Evolutionary conservation across 2,888 invertebrate species (phyloP), one percentile per base, ranked within the genome.

Genomic region (Strigamia transsilvanica): DNA sequence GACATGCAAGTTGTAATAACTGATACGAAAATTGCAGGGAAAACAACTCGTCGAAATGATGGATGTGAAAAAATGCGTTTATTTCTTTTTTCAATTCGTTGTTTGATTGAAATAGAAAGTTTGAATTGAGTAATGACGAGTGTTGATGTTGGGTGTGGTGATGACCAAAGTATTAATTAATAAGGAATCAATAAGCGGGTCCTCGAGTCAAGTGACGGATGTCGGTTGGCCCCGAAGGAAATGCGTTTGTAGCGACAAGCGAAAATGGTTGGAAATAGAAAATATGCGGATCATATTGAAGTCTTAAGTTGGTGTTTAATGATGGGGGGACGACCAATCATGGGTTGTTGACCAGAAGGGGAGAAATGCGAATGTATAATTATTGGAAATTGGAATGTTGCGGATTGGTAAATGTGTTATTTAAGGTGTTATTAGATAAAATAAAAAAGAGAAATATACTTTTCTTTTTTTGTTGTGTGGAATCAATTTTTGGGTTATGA

Each of bases 291-390:
- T 46, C 46, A n/a, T 38, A 46, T 13, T 46, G 46, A 46, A 46
- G 46, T n/a, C 46, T 46, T 46, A 46, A 46, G 46, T 46, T 46
- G 13, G 5, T 4, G 12, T 1, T 46, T 13, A n/a, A n/a, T 46
- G 46, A n/a, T 46, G 15, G 46, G 46, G 46, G 46, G 15, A 46
- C 46, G 1, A 15, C 46, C 13, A 66, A 18, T 23, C 38, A 12
- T 18, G 61, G 61, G 61, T 66, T 66, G 61, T 23, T 66, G 61
- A 66, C 61, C 61, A 66, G 15, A 46, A 18, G 61, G 61, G 21
- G 61, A 66, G 61, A 66, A 66, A 66, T 66, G 61, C 61, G 61
- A 66, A 66, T 66, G 23, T 66, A 23, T 66, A 66, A 66, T 66
- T 66, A 66, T 66, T 66, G 21, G 21, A 23, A 66, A 66, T n/a